Conservation (phyloP, 2,797 vertebrate genomes). For the Avahi laniger region DNA sequence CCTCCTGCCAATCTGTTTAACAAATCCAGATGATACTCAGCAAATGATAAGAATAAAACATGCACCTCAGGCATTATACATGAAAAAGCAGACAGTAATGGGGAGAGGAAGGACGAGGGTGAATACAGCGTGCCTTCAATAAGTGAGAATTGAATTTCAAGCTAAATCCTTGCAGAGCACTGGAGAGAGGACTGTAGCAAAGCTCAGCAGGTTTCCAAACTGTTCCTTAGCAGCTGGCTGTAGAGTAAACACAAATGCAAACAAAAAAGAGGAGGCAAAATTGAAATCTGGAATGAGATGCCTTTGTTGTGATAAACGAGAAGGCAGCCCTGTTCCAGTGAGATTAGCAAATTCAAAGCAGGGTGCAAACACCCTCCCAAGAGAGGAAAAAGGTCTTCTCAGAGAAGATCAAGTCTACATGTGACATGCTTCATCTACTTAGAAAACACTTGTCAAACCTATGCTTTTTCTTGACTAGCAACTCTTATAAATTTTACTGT, state of each 20-base stretch:
- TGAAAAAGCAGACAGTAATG: background rate
- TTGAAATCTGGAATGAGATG: background rate
- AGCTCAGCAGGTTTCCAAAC: background rate
- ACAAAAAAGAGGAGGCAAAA: background rate
- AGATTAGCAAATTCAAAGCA: background rate
- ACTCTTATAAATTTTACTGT: background rate
- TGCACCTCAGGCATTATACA: background rate
- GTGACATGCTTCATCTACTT: background rate
- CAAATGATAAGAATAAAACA: constrained; percentile 52
- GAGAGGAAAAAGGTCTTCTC: background rate
- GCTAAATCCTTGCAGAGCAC: background rate
- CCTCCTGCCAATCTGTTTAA: background rate
- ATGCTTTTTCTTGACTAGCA: background rate
- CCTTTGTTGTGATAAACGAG: background rate
- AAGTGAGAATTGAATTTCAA: background rate
- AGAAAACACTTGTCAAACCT: background rate
- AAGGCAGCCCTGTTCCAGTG: background rate
- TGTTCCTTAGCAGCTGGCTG: background rate
- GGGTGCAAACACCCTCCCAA: background rate
- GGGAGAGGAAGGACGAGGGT: background rate
- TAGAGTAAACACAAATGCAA: background rate
- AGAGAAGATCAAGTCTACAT: background rate
- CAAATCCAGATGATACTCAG: background rate
- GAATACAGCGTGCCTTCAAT: background rate
- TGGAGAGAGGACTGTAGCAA: background rate